Conservation (phyloP, 1,140 invertebrate species). For the Portunus trituberculatus region DNA sequence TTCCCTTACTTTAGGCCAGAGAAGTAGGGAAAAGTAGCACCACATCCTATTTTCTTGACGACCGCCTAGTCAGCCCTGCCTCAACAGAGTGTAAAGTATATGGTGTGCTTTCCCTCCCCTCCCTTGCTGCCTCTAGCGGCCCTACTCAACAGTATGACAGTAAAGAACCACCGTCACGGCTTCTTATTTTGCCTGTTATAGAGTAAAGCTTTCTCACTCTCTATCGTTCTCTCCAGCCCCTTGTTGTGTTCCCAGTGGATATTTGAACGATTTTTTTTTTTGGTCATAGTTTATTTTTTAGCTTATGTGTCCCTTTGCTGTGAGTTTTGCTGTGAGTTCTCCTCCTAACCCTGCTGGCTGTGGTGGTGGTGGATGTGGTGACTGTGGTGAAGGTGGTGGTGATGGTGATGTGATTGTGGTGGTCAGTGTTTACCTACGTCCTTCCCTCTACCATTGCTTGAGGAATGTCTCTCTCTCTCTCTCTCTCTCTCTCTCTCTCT, state of each 20-base stretch:
- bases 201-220: background rate
- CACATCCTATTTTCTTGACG: background rate
- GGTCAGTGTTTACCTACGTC: background rate
- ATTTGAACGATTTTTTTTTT: background rate
- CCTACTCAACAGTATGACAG: slow-evolving; percentile 30
- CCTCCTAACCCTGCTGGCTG: too few relatives aligned
- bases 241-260: background rate
- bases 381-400: background rate
- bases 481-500: background rate
- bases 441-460: background rate
- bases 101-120: slow-evolving; percentile 15
- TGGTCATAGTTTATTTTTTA: slow-evolving; percentile 1
- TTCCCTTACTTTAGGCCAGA: background rate
- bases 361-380: background rate
- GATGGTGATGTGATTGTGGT: background rate
- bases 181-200: background rate
- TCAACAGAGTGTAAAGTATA: background rate
- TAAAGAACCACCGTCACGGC: background rate
- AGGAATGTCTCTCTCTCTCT: slow-evolving; percentile 12
- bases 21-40: background rate
- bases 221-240: background rate
- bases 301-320: background rate
- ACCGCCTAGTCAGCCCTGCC: background rate
- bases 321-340: too few relatives aligned
- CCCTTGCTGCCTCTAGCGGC: slow-evolving; percentile 44